phyloP scores from a whole-genome alignment of 2,888 invertebrate species.

The Drosophila diplacantha region DNA sequence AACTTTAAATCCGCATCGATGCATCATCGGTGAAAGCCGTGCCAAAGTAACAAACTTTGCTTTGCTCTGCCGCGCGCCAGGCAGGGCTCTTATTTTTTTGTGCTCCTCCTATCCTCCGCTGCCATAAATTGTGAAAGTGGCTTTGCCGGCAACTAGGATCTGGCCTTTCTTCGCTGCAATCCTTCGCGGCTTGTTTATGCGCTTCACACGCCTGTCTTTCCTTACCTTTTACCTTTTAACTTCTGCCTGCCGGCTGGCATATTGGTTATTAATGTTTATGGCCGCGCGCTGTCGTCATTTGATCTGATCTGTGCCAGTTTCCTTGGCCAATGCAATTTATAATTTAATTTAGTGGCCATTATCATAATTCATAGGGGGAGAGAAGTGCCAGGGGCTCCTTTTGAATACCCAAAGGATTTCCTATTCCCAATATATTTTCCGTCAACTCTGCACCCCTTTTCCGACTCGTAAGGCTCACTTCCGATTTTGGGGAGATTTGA shows the following conservation, averaged over 20 bases:
- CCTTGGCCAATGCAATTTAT: constrained; percentile 57
- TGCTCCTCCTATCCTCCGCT: constrained; percentile 23
- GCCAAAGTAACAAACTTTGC: constrained; percentile 58
- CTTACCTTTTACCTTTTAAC: constrained; percentile 3
- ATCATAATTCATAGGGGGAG: constrained; percentile 54
- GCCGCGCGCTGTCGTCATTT: constrained; percentile 38
- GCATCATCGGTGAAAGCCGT: constrained; percentile 61
- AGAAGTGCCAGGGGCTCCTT: background rate
- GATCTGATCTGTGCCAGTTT: constrained; percentile 42
- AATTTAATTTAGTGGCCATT: constrained; percentile 55
- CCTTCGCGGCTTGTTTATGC: constrained; percentile 61
- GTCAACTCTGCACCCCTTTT: background rate
- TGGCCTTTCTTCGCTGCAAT: constrained; percentile 30
- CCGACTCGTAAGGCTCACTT: constrained; percentile 1
- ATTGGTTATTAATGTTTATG: constrained; percentile 68
- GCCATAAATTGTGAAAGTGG: constrained; percentile 67
- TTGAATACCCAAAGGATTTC: background rate
- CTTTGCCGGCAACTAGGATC: constrained; percentile 54
- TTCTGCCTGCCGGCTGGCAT: constrained; percentile 35
- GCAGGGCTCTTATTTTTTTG: background rate
- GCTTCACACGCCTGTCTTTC: constrained; percentile 66
- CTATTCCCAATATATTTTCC: background rate
- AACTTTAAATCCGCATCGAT: constrained; percentile 71
- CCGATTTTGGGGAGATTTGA: constrained; percentile 43
- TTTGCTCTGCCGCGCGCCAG: constrained; percentile 15